Percentiles rank a stretch among this genome's conserved stretches.
phyloP scores from a whole-genome alignment of 2,797 vertebrate species.

The Lemur catta region DNA sequence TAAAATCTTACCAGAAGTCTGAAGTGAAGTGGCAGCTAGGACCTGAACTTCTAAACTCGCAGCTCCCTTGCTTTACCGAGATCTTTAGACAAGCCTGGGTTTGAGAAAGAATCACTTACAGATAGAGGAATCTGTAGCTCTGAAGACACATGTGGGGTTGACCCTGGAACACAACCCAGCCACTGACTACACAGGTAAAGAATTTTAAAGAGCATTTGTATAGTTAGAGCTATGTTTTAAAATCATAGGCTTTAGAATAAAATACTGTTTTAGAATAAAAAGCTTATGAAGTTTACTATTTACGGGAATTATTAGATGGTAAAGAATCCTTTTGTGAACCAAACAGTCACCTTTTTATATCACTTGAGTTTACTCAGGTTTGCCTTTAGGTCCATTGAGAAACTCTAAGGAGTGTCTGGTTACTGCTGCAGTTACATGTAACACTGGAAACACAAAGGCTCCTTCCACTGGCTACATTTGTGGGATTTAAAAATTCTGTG shows the following conservation, averaged over 20 bases:
- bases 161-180: not conserved
- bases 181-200: not conserved
- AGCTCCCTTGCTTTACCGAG: not conserved
- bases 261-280: conserved; percentile 27
- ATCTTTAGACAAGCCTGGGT: conserved; percentile 29
- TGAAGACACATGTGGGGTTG: not conserved
- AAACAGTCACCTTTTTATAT: conserved; percentile 31
- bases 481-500: conserved; percentile 38
- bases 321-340: conserved; percentile 36
- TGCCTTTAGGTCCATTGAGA: conserved; percentile 2
- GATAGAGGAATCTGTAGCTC: not conserved
- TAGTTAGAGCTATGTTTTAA: conserved; percentile 36
- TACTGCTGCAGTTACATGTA: conserved; percentile 1
- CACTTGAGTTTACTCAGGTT: conserved; percentile 1
- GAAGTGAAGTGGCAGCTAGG: not conserved
- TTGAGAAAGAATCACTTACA: conserved; percentile 20
- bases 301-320: conserved; percentile 4
- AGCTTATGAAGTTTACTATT: not conserved
- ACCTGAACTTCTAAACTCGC: not conserved
- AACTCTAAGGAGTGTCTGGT: not conserved
- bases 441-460: conserved; percentile 13
- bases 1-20: conserved; percentile 13
- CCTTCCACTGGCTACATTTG: not conserved
- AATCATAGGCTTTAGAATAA: conserved; percentile 40
- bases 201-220: conserved; percentile 25